phyloP scores from a whole-genome alignment of 1,140 invertebrate species.

The Nasonia vitripennis region DNA sequence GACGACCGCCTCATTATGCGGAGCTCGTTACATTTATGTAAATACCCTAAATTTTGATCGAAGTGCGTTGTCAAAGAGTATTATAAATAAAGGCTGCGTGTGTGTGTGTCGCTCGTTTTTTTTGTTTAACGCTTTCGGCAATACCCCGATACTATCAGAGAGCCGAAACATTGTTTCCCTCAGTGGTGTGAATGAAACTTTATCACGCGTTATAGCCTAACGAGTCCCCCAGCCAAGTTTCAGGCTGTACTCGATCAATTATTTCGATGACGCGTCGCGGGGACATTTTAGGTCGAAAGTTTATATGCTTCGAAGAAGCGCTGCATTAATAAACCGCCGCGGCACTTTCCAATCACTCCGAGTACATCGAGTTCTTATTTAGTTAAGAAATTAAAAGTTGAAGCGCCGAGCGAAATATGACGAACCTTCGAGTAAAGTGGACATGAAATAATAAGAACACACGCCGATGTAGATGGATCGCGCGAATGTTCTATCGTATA shows the following conservation, averaged over 20 bases:
- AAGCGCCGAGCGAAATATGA: no score
- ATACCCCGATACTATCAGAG: no score
- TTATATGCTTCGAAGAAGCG: not conserved
- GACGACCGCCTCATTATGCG: no score
- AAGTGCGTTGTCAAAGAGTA: not conserved
- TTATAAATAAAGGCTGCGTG: no score
- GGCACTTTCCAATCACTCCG: not conserved
- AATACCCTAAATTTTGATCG: not conserved
- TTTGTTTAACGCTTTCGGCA: not conserved
- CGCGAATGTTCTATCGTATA: no score
- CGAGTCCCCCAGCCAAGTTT: not conserved
- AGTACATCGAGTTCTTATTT: not conserved
- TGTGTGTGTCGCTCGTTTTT: no score
- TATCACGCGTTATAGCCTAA: not conserved
- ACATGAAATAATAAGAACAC: no score
- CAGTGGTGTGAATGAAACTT: not conserved
- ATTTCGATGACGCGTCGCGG: not conserved
- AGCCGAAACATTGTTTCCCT: no score
- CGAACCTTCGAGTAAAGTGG: no score
- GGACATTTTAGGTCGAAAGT: not conserved
- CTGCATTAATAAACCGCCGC: not conserved
- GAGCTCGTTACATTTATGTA: no score
- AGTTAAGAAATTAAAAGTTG: not conserved
- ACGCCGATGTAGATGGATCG: no score
- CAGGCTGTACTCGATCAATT: not conserved